Conservation (phyloP, 2,888 invertebrate species). For the Encarsia formosa region DNA sequence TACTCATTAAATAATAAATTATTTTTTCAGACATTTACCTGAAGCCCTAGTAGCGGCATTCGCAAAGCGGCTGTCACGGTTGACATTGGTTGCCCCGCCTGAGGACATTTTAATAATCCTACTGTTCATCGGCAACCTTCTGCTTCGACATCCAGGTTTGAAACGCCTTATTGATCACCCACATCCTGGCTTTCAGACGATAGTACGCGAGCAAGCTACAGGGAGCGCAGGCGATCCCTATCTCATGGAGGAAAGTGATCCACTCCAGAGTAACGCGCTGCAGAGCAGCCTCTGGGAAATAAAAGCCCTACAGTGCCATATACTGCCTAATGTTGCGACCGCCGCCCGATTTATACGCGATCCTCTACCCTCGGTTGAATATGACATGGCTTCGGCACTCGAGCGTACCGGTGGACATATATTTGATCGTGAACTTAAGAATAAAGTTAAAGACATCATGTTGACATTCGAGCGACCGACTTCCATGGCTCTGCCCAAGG, state of each 20-base stretch:
- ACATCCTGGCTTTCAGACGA: slow-evolving; percentile 45
- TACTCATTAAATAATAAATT: background rate
- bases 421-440: slow-evolving; percentile 74
- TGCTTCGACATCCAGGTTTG: slow-evolving; percentile 79
- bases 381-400: slow-evolving; percentile 64
- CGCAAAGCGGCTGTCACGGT: slow-evolving; percentile 79
- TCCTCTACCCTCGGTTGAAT: slow-evolving; percentile 64
- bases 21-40: slow-evolving; percentile 72
- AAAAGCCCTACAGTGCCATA: slow-evolving; percentile 70
- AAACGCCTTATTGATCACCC: slow-evolving; percentile 63
- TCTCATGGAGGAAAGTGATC: slow-evolving; percentile 76
- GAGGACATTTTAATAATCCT: slow-evolving; percentile 73
- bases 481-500: slow-evolving; percentile 58
- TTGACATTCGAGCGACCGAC: slow-evolving; percentile 72
- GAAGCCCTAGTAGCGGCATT: slow-evolving; percentile 90
- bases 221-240: slow-evolving; percentile 69
- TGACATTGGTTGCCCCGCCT: slow-evolving; percentile 79
- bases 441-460: slow-evolving; percentile 69
- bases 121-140: slow-evolving; percentile 79
- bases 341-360: slow-evolving; percentile 70
- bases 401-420: slow-evolving; percentile 66
- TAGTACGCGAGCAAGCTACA: slow-evolving; percentile 31
- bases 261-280: slow-evolving; percentile 73
- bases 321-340: slow-evolving; percentile 66
- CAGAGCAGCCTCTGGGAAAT: slow-evolving; percentile 94